Conservation (phyloP, 1,140 invertebrate genomes). For the Thaumetopoea pityocampa region DNA sequence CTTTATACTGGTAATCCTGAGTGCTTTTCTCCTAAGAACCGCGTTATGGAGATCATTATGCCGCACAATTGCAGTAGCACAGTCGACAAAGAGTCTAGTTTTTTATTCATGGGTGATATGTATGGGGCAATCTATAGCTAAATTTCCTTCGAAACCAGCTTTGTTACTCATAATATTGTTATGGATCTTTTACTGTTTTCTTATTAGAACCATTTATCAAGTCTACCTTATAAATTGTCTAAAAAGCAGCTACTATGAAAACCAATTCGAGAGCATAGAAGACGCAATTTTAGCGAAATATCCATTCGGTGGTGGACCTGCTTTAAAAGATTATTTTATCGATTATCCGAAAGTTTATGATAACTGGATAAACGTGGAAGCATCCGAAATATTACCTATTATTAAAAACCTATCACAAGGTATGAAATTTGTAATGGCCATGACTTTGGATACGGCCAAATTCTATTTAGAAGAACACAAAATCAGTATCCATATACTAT, state of each 20-base stretch:
- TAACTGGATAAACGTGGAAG: slow-evolving; percentile 39
- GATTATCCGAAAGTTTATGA: slow-evolving; percentile 39
- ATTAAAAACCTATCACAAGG: slow-evolving; percentile 39
- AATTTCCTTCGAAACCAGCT: slow-evolving; percentile 33
- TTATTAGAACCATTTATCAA: slow-evolving; percentile 57
- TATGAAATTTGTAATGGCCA: slow-evolving; percentile 45
- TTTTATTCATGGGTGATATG: slow-evolving; percentile 51
- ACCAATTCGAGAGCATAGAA: slow-evolving; percentile 38
- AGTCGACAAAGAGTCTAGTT: slow-evolving; percentile 26
- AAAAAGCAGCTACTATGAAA: slow-evolving; percentile 38
- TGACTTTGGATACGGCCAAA: slow-evolving; percentile 37
- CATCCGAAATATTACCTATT: slow-evolving; percentile 27
- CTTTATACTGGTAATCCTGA: slow-evolving; percentile 30
- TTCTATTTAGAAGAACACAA: slow-evolving; percentile 28
- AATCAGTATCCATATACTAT: slow-evolving; percentile 34
- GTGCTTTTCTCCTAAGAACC: slow-evolving; percentile 30
- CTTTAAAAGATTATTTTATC: slow-evolving; percentile 51
- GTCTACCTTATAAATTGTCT: slow-evolving; percentile 48
- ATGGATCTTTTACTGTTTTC: slow-evolving; percentile 57
- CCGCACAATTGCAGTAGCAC: slow-evolving; percentile 1
- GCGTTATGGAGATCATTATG: slow-evolving; percentile 16
- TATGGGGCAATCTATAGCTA: slow-evolving; percentile 43
- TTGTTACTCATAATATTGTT: slow-evolving; percentile 31
- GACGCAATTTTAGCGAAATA: slow-evolving; percentile 42
- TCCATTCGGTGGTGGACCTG: slow-evolving; percentile 39